A percentile compares a stretch with the other conserved stretches of the same genome.
These are phyloP conservation scores for Trichosurus vulpecula DNA, from an alignment of 2,797 vertebrate genomes.

Conservation along the genomic window DNA sequence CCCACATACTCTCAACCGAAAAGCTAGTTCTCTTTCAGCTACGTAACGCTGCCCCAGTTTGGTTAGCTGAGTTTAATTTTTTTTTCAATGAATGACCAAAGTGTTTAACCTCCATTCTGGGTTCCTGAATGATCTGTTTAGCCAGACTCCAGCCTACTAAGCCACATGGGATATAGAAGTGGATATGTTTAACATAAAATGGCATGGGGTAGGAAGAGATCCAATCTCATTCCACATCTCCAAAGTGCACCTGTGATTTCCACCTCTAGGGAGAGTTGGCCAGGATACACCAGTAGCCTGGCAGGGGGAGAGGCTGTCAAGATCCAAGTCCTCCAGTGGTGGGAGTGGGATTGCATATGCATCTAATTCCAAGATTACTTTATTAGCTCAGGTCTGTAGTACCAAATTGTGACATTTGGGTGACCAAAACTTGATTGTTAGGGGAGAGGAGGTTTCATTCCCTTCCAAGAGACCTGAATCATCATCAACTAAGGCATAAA, in stretches of 20 bases:
- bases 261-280: not conserved
- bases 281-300: not conserved
- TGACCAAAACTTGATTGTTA: not conserved
- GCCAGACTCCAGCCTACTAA: not conserved
- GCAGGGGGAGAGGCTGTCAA: not conserved
- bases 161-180: not conserved
- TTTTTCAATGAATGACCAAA: not conserved
- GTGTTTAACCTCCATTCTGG: not conserved
- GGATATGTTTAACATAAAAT: not conserved
- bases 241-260: not conserved
- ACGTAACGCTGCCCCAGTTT: not conserved
- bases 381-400: not conserved
- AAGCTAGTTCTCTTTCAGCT: not conserved
- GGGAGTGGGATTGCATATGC: not conserved
- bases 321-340: not conserved
- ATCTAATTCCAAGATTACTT: not conserved
- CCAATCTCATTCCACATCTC: too few relatives aligned
- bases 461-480: not conserved
- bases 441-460: not conserved
- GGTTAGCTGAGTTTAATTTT: not conserved
- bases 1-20: not conserved
- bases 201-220: not conserved
- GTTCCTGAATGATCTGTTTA: not conserved
- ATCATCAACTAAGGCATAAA: not conserved
- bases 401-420: not conserved